Percentiles rank a stretch among this genome's conserved stretches.
phyloP scores from a whole-genome alignment of 2,797 vertebrate genomes.

The Mus spretus region DNA sequence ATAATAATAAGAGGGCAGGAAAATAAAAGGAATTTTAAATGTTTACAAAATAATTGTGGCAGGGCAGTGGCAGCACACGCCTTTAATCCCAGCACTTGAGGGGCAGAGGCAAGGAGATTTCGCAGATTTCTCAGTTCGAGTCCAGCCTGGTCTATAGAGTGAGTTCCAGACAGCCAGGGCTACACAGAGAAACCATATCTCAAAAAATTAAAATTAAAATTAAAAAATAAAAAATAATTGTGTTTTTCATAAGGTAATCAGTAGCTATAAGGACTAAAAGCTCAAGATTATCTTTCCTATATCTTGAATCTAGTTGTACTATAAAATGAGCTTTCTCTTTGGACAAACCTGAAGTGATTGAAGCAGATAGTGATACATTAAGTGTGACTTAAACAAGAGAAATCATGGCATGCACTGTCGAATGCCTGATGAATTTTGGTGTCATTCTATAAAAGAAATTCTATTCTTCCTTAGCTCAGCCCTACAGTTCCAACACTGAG shows the following conservation, averaged over 20 bases:
- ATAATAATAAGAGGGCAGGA: too few species aligned
- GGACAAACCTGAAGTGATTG: constrained; percentile 93
- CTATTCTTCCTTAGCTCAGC: constrained; percentile 92
- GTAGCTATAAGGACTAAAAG: constrained; percentile 91
- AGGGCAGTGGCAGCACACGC: too few species aligned
- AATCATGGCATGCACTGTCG: constrained; percentile 93
- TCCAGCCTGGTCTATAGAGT: too few species aligned
- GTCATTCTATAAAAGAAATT: constrained; percentile 92
- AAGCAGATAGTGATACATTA: constrained; percentile 94
- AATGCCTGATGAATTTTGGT: constrained; percentile 94
- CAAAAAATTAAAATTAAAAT: too few species aligned
- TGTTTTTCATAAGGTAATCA: constrained; percentile 89
- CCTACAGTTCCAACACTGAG: constrained; percentile 93
- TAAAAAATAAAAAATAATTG: constrained; percentile 77
- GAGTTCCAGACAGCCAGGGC: too few species aligned
- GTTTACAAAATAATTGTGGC: neutral
- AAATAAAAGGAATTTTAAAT: neutral
- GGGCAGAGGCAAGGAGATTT: too few species aligned
- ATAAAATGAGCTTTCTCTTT: constrained; percentile 96
- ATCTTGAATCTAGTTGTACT: constrained; percentile 94
- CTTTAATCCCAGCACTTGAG: too few species aligned
- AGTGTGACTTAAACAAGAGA: constrained; percentile 94
- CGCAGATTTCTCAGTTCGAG: too few species aligned
- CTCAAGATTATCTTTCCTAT: constrained; percentile 91
- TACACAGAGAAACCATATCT: too few species aligned